Conservation (phyloP, 2,113 vertebrate genomes). For the Istiophorus platypterus region DNA sequence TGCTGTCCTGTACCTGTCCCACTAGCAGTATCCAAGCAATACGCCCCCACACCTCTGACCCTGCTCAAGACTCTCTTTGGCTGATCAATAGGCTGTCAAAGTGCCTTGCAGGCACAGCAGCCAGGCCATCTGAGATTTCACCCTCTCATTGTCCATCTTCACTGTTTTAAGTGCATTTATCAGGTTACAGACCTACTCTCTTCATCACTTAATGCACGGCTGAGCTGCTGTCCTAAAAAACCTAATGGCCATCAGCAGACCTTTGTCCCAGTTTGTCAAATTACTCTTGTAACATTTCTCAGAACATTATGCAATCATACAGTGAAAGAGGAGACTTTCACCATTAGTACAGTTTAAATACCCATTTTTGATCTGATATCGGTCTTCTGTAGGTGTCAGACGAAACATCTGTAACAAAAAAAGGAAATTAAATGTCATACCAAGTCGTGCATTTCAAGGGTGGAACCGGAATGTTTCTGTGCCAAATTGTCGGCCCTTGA, state of each 20-base stretch:
- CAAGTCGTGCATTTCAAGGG: conserved; percentile 19
- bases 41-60: conserved; percentile 73
- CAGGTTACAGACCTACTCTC: conserved; percentile 75
- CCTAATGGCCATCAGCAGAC: conserved; percentile 67
- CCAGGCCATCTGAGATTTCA: conserved; percentile 74
- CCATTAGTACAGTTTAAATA: conserved; percentile 24
- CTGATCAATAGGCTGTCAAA: conserved; percentile 83
- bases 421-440: conserved; percentile 7
- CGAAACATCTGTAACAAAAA: conserved; percentile 7
- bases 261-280: conserved; percentile 70
- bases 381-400: conserved; percentile 7
- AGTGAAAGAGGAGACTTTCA: conserved; percentile 25
- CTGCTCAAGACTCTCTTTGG: conserved; percentile 57
- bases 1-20: conserved; percentile 64
- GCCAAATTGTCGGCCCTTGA: conserved; percentile 24
- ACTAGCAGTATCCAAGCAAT: conserved; percentile 55
- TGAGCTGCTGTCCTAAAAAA: conserved; percentile 69
- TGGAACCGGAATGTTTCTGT: conserved; percentile 27
- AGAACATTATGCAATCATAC: conserved; percentile 40
- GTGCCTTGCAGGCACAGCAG: conserved; percentile 72
- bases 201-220: conserved; percentile 71
- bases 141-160: conserved; percentile 78
- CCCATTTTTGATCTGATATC: neutral
- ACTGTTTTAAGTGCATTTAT: conserved; percentile 83
- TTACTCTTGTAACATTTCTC: conserved; percentile 60